phyloP scores from a whole-genome alignment of 2,113 vertebrate species.

The Dasyornis broadbenti region DNA sequence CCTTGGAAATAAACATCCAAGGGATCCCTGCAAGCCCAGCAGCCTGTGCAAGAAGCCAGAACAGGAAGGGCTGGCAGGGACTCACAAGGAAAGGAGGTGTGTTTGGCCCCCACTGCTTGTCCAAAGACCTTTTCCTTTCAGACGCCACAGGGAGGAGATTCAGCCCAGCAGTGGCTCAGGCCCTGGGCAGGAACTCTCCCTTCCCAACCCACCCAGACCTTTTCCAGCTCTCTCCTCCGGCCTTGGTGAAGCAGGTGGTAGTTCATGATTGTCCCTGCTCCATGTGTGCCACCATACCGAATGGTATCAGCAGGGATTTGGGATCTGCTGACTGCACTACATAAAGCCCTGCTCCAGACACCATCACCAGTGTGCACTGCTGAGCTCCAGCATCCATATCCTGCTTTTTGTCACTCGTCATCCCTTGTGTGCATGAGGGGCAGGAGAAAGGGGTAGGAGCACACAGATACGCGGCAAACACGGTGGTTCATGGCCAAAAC shows the following conservation, averaged over 20 bases:
- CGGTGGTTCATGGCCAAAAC: rapidly evolving
- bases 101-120: no score
- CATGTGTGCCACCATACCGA: rapidly evolving
- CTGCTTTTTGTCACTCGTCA: rapidly evolving
- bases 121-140: background rate
- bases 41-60: no score
- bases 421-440: rapidly evolving
- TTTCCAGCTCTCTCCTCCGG: background rate
- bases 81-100: background rate
- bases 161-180: background rate
- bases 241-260: rapidly evolving
- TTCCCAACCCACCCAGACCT: background rate
- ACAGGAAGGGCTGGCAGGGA: background rate
- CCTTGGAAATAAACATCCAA: rapidly evolving
- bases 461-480: background rate
- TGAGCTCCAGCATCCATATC: background rate
- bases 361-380: rapidly evolving
- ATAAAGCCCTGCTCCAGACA: background rate
- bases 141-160: background rate
- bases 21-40: background rate
- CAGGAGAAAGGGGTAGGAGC: background rate
- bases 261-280: background rate
- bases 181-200: background rate
- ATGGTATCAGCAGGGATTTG: background rate
- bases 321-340: background rate